Conservation (phyloP, 2,113 vertebrate species). For the Otocyon megalotis region DNA sequence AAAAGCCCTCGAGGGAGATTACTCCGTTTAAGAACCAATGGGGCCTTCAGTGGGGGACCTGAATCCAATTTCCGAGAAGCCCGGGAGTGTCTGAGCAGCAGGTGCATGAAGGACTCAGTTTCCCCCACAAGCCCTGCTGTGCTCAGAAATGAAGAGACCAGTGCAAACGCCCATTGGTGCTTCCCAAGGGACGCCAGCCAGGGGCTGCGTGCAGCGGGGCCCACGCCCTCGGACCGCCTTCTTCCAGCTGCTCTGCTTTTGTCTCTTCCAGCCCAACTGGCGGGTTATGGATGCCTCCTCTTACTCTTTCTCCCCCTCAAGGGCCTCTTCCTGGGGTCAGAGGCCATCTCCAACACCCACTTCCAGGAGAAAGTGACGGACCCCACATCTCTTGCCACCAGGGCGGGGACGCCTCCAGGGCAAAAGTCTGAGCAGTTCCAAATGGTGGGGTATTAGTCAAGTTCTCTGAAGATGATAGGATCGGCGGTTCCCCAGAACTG, state of each 20-base stretch:
- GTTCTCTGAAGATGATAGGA: constrained; percentile 30
- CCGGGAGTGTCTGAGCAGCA: neutral
- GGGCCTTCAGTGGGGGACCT: constrained; percentile 49
- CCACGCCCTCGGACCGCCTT: neutral
- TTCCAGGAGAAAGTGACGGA: neutral
- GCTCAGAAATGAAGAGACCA: accelerated
- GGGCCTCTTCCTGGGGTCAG: neutral
- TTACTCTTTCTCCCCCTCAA: neutral
- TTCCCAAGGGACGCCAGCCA: neutral
- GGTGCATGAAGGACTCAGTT: neutral
- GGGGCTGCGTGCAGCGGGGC: too few species aligned
- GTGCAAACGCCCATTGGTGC: neutral
- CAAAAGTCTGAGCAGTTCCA: neutral
- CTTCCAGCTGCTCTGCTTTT: neutral
- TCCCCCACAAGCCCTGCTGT: neutral
- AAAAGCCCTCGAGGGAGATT: constrained; percentile 60
- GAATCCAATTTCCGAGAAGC: constrained; percentile 52
- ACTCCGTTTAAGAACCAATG: neutral
- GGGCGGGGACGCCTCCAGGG: neutral
- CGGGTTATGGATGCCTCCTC: too few species aligned
- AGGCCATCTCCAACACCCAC: neutral
- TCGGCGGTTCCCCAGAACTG: constrained; percentile 16
- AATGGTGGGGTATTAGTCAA: neutral
- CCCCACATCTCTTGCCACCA: too few species aligned
- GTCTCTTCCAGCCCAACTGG: neutral